Evolutionary conservation across 2,888 invertebrate species (phyloP).

Genomic region (Ormyrus thymus): DNA sequence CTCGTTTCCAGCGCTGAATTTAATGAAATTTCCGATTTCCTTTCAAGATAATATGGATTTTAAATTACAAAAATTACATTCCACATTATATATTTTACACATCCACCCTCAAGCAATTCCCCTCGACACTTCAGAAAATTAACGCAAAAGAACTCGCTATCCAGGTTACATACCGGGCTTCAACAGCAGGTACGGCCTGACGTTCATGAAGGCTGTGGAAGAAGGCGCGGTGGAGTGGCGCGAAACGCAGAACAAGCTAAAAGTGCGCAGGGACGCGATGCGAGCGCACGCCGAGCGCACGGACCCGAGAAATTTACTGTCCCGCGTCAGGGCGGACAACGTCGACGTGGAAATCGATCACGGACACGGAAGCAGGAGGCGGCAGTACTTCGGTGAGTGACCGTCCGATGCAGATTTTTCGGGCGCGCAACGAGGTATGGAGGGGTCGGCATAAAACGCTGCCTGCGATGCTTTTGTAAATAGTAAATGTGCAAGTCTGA

Average conservation of each 20-base stretch:
- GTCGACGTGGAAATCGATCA: slow-evolving; percentile 67
- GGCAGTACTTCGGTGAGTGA: slow-evolving; percentile 65
- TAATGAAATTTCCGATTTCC: no score
- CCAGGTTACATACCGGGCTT: slow-evolving; percentile 82
- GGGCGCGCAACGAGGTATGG: no score
- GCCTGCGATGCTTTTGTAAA: no score
- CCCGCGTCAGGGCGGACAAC: slow-evolving; percentile 66
- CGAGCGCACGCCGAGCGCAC: slow-evolving; percentile 65
- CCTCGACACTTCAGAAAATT: no score
- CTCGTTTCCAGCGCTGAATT: no score
- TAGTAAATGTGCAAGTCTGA: no score
- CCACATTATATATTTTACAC: background rate
- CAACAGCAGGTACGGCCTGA: slow-evolving; percentile 78
- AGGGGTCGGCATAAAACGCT: no score
- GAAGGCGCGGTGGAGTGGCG: slow-evolving; percentile 78
- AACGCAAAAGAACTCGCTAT: background rate
- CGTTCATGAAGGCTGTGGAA: slow-evolving; percentile 75
- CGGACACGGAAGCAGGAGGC: slow-evolving; percentile 59
- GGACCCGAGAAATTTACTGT: slow-evolving; percentile 66
- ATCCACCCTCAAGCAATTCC: no score
- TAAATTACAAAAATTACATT: no score
- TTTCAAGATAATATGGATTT: no score
- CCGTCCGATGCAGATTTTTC: no score
- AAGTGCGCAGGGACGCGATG: slow-evolving; percentile 65
- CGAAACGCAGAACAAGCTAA: slow-evolving; percentile 72